phyloP scores from a whole-genome alignment of 2,797 vertebrate genomes.

The Ptychobarbus kaznakovi region DNA sequence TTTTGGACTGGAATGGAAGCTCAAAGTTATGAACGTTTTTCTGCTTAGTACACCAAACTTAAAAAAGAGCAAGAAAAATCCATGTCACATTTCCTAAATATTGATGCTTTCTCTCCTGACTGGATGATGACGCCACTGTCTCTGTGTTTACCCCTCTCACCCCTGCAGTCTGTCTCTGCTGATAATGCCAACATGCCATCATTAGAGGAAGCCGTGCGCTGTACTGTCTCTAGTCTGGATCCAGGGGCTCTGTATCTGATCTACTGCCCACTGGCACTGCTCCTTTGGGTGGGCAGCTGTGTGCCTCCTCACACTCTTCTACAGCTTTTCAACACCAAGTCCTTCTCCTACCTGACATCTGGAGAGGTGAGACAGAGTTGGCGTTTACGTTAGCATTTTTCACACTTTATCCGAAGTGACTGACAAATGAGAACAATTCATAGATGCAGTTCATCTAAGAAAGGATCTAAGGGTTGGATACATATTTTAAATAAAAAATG shows the following conservation, averaged over 20 bases:
- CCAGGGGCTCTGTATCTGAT: constrained; percentile 73
- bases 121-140: neutral
- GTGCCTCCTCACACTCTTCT: constrained; percentile 68
- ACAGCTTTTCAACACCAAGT: constrained; percentile 75
- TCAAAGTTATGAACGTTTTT: neutral
- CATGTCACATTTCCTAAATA: neutral
- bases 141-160: constrained; percentile 18
- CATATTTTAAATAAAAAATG: neutral
- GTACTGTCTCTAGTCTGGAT: constrained; percentile 72
- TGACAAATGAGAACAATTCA: neutral
- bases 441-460: neutral
- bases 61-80: neutral
- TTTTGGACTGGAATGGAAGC: neutral
- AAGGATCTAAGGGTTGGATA: neutral
- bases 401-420: neutral
- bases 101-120: neutral
- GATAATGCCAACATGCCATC: neutral
- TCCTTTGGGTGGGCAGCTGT: constrained; percentile 79
- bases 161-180: constrained; percentile 60
- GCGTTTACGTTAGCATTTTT: neutral
- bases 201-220: constrained; percentile 68
- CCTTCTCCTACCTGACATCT: constrained; percentile 75
- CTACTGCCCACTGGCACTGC: constrained; percentile 73
- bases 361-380: constrained; percentile 74
- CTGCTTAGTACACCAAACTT: neutral